Conservation (phyloP, 2,113 vertebrate genomes). For the Ochotona princeps region DNA sequence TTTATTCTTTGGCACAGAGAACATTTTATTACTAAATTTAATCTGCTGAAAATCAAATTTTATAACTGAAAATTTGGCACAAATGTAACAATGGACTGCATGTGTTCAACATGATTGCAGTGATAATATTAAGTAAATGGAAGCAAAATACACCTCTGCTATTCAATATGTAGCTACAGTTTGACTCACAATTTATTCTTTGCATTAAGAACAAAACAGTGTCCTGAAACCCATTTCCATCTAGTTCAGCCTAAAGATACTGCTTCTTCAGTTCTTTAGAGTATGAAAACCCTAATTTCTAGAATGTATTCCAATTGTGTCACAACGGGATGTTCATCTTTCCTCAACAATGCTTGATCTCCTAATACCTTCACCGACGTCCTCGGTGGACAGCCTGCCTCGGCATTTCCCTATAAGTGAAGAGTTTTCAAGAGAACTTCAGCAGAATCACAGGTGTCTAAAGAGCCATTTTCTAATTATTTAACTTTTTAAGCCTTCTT, state of each 20-base stretch:
- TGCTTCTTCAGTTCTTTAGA: slow-evolving; percentile 52
- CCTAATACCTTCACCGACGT: slow-evolving; percentile 51
- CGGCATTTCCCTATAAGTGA: slow-evolving; percentile 56
- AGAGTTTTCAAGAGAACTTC: slow-evolving; percentile 78
- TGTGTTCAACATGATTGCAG: slow-evolving; percentile 17
- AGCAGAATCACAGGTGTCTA: slow-evolving; percentile 52
- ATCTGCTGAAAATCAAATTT: slow-evolving; percentile 72
- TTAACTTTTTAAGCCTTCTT: slow-evolving; percentile 72
- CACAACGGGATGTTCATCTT: slow-evolving; percentile 58
- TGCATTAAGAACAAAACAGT: background rate
- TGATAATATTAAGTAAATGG: slow-evolving; percentile 44
- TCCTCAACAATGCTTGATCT: slow-evolving; percentile 70
- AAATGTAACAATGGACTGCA: slow-evolving; percentile 59
- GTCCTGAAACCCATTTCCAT: slow-evolving; percentile 39
- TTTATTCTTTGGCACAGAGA: slow-evolving; percentile 64
- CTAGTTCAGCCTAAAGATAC: slow-evolving; percentile 29
- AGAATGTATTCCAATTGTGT: slow-evolving; percentile 65
- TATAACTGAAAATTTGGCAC: slow-evolving; percentile 62
- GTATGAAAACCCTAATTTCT: slow-evolving; percentile 61
- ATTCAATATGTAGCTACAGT: background rate
- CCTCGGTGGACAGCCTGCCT: slow-evolving; percentile 56
- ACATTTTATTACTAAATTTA: slow-evolving; percentile 70
- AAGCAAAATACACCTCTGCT: slow-evolving; percentile 50
- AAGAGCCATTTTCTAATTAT: slow-evolving; percentile 77
- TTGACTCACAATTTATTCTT: slow-evolving; percentile 34